Conservation (phyloP, 2,113 vertebrate genomes). For the Phalacrocorax pelagicus region DNA sequence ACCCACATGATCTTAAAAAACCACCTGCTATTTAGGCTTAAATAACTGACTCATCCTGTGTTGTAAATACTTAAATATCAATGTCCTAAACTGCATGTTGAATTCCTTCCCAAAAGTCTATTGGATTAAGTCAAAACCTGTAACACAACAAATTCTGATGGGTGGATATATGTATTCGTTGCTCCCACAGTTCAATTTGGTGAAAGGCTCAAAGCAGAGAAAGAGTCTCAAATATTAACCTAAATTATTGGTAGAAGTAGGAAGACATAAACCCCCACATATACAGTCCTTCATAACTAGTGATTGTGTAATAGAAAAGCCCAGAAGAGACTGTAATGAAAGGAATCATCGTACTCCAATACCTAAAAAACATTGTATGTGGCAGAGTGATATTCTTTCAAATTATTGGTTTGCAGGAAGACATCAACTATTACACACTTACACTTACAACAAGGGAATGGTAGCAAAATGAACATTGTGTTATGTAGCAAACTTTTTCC, state of each 20-base stretch:
- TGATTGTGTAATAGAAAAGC: not conserved
- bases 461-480: not conserved
- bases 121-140: not conserved
- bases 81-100: not conserved
- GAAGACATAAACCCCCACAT: rapidly evolving
- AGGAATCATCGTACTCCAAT: not conserved
- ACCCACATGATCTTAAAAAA: not conserved
- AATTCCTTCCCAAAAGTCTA: not conserved
- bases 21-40: rapidly evolving
- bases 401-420: not conserved
- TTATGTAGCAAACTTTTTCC: not conserved
- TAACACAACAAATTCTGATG: not conserved
- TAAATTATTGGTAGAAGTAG: not conserved
- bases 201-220: not conserved
- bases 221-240: not conserved
- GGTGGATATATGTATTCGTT: not conserved
- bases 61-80: not conserved
- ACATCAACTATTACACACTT: rapidly evolving
- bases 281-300: not conserved
- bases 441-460: not conserved
- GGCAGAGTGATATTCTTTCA: not conserved
- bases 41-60: not conserved
- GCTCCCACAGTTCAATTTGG: not conserved
- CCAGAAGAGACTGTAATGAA: not conserved
- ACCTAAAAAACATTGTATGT: not conserved